Conservation (phyloP, 2,888 invertebrate species). For the Rugalucina vietnamica region DNA sequence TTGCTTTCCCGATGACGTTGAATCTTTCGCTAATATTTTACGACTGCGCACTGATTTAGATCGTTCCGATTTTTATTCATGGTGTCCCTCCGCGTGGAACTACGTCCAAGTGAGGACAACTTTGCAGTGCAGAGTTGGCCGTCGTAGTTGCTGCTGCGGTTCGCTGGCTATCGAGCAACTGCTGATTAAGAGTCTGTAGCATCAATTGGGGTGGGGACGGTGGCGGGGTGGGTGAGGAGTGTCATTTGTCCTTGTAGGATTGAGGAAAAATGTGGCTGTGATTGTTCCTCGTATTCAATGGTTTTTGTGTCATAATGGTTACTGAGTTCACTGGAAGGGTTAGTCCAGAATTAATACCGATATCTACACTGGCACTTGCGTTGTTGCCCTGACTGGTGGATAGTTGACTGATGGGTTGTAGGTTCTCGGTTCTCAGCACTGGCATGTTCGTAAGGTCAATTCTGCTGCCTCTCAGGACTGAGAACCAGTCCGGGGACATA, state of each 20-base stretch:
- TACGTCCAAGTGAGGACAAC: background rate
- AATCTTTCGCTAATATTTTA: background rate
- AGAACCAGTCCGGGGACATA: background rate
- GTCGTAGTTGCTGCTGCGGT: background rate
- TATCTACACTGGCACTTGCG: background rate
- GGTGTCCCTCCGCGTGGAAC: background rate
- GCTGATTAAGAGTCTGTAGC: background rate
- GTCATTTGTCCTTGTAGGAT: background rate
- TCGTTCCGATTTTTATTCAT: background rate
- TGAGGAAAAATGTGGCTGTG: background rate
- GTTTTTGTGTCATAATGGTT: background rate
- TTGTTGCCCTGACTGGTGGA: background rate
- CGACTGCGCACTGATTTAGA: background rate
- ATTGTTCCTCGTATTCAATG: too few species aligned
- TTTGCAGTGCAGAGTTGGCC: background rate
- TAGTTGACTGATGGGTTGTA: background rate
- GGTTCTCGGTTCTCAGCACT: background rate
- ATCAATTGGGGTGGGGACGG: background rate
- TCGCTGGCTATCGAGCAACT: background rate
- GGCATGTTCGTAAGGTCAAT: background rate
- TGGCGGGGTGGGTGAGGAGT: background rate
- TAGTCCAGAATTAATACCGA: background rate
- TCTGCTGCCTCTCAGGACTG: background rate
- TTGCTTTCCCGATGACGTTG: background rate
- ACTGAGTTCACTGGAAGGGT: background rate